Conservation (phyloP, 2,888 invertebrate genomes). For the Folsomia manolachei region DNA sequence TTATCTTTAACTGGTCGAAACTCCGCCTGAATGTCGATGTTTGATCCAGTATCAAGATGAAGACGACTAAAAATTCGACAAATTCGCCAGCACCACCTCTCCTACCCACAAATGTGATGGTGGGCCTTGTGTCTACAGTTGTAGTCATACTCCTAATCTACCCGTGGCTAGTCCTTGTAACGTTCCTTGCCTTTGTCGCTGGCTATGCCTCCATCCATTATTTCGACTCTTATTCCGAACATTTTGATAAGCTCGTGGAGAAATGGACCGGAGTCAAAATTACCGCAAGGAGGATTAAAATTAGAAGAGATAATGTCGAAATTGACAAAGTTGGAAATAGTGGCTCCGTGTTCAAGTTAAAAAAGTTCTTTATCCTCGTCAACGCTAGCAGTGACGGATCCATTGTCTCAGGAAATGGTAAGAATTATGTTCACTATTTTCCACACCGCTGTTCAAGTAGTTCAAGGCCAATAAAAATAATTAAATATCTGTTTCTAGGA, state of each 20-base stretch:
- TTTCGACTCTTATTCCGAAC: conserved; percentile 15
- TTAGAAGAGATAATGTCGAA: too few relatives aligned
- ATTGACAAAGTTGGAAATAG: neutral
- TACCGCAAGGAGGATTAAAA: neutral
- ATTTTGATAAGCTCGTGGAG: neutral
- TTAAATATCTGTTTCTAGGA: too few relatives aligned
- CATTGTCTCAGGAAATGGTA: neutral
- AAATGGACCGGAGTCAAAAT: neutral
- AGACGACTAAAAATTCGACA: neutral
- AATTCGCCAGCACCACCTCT: neutral
- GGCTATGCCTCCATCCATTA: conserved; percentile 37
- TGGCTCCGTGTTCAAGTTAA: too few relatives aligned
- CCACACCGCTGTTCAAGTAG: too few relatives aligned
- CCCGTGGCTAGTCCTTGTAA: conserved; percentile 45
- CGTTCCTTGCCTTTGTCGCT: conserved; percentile 24
- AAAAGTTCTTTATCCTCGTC: neutral
- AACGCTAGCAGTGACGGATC: neutral
- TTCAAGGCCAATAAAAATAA: too few relatives aligned
- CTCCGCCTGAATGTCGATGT: neutral
- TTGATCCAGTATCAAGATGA: neutral
- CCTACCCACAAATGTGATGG: conserved; percentile 8
- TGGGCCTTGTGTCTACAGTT: conserved; percentile 19
- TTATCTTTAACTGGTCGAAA: neutral
- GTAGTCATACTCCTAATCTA: conserved; percentile 34
- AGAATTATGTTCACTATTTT: too few relatives aligned